Conservation (phyloP, 1,140 invertebrate genomes). For the Gonioctena quinquepunctata region DNA sequence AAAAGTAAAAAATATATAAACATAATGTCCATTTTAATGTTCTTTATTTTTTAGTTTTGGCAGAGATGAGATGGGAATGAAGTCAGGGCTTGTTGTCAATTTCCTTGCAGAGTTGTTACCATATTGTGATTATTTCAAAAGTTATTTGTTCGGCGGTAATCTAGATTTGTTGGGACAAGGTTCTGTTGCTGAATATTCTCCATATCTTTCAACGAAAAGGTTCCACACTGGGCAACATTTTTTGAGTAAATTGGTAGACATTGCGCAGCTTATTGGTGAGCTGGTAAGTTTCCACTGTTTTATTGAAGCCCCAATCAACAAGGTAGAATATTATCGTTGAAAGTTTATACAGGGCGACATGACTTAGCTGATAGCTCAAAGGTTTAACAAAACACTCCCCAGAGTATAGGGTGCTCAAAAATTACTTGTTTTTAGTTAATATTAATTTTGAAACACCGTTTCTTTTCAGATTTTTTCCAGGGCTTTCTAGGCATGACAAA, state of each 20-base stretch:
- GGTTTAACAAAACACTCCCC: background rate
- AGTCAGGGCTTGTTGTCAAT: constrained; percentile 22
- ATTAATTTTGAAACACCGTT: too few relatives aligned
- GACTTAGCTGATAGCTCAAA: background rate
- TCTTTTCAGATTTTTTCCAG: too few relatives aligned
- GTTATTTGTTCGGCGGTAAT: constrained; percentile 30
- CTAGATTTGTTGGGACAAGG: background rate
- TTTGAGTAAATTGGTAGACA: constrained; percentile 21
- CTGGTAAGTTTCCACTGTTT: constrained; percentile 25
- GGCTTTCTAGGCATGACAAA: too few relatives aligned
- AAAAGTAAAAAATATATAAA: too few relatives aligned
- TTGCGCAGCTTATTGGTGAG: constrained; percentile 34
- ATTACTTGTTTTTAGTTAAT: too few relatives aligned
- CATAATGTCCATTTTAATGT: too few relatives aligned
- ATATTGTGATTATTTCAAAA: constrained; percentile 19
- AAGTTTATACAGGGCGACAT: too few relatives aligned
- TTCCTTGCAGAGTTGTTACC: constrained; percentile 30
- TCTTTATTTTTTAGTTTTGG: constrained; percentile 4
- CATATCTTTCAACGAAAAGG: constrained; percentile 23
- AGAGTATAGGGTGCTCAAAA: too few relatives aligned
- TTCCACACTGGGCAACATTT: constrained; percentile 19
- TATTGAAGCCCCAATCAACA: too few relatives aligned
- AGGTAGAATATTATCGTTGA: too few relatives aligned
- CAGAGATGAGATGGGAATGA: constrained; percentile 23
- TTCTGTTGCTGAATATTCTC: constrained; percentile 4